phyloP scores from a whole-genome alignment of 2,797 vertebrate genomes.

The Oreonectes daqikongensis region DNA sequence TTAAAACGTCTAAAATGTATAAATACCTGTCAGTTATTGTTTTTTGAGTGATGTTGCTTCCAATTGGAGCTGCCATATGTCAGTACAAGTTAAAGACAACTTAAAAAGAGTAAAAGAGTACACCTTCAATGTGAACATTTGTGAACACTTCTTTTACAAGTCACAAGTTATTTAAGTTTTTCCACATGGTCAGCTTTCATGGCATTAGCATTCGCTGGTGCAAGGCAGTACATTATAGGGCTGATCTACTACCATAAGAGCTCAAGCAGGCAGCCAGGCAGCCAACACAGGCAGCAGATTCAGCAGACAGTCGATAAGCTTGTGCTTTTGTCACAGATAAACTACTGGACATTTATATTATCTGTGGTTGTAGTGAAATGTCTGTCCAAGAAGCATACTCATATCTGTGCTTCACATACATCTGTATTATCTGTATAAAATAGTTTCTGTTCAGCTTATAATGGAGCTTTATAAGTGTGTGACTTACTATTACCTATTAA shows the following conservation, averaged over 20 bases:
- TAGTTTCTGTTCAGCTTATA: neutral
- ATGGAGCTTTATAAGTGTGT: neutral
- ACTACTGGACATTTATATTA: slow-evolving; percentile 39
- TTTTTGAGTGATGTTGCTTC: too few species aligned
- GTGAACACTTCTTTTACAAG: too few species aligned
- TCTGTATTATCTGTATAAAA: slow-evolving; percentile 12
- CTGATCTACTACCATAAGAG: slow-evolving; percentile 48
- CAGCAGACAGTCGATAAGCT: slow-evolving; percentile 39
- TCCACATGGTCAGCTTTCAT: too few species aligned
- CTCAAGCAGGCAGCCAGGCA: slow-evolving; percentile 17
- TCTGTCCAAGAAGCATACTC: slow-evolving; percentile 23
- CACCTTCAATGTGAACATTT: too few species aligned
- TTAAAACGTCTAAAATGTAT: too few species aligned
- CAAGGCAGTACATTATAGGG: slow-evolving; percentile 27
- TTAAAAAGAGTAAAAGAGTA: too few species aligned
- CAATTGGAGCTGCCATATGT: too few species aligned
- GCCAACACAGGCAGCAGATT: slow-evolving; percentile 20
- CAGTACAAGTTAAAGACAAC: too few species aligned
- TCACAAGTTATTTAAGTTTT: too few species aligned
- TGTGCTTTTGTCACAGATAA: slow-evolving; percentile 42
- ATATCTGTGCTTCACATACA: slow-evolving; percentile 31
- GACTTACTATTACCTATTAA: neutral
- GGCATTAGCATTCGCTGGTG: slow-evolving; percentile 41
- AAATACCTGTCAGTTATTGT: too few species aligned
- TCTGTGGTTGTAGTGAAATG: slow-evolving; percentile 27